These are phyloP conservation scores for Athripsodes cinereus DNA, from an alignment of 2,888 invertebrate genomes.

Conservation along the genomic window DNA sequence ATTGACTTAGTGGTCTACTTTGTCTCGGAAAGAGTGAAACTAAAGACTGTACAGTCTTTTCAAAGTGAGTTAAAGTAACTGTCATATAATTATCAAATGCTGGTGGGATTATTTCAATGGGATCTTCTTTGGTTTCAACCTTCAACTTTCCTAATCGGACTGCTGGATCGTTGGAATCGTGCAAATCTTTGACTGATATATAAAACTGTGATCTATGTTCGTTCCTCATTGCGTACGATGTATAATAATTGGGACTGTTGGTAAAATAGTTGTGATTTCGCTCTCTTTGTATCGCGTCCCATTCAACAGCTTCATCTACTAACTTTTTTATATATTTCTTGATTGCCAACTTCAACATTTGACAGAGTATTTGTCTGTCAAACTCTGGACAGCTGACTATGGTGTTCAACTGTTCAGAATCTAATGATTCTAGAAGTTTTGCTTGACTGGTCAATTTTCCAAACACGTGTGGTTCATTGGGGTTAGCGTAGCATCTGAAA, in stretches of 20 bases:
- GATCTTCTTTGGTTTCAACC: constrained; percentile 38
- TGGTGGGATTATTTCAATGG: constrained; percentile 36
- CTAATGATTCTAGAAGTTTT: constrained; percentile 36
- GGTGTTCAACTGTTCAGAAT: constrained; percentile 40
- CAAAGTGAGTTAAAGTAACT: constrained; percentile 35
- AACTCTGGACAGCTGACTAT: constrained; percentile 47
- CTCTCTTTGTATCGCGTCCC: constrained; percentile 30
- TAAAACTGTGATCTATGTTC: constrained; percentile 45
- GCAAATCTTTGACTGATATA: constrained; percentile 36
- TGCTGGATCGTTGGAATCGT: constrained; percentile 31
- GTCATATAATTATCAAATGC: constrained; percentile 40
- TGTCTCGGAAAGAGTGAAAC: constrained; percentile 45
- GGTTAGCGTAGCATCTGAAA: constrained; percentile 42
- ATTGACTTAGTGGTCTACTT: constrained; percentile 44
- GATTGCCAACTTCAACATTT: constrained; percentile 47
- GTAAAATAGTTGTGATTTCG: constrained; percentile 1
- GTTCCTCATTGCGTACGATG: constrained; percentile 29
- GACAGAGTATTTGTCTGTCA: constrained; percentile 45
- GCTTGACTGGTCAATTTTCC: constrained; percentile 40
- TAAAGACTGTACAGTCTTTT: constrained; percentile 41
- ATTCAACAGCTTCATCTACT: constrained; percentile 35
- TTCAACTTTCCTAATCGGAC: constrained; percentile 42
- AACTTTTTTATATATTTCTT: constrained; percentile 45
- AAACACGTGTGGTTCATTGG: constrained; percentile 33
- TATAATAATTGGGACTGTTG: constrained; percentile 5